Evolutionary conservation across 2,888 invertebrate species (phyloP), one percentile per base, ranked within the genome.

Genomic region (Vanessa cardui): DNA sequence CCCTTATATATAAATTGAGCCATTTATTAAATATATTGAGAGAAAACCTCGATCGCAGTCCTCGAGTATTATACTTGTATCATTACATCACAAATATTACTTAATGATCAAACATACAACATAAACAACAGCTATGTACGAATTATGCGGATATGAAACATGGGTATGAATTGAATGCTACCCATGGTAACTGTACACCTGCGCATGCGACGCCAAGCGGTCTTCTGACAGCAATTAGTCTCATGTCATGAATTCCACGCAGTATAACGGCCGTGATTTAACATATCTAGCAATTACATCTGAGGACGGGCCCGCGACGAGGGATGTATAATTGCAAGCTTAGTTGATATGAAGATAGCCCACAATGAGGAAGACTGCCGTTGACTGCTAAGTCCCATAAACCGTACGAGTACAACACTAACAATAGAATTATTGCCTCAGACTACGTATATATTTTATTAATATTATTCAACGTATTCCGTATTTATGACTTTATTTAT

Each of bases 141-240:
- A 31, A 39, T 39, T 39, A 39, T 39, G 56, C 33, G 39, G 33
- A 56, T 75, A 76, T 62, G 47, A 33, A 46, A 61, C 44, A 64
- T 33, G n/a, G 21, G 44, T 58, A 39, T 65, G 58, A 31, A 62
- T 50, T 52, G 26, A 45, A 49, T 31, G 72, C 81, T 80, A 77
- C 26, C 18, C 39, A 12, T 79, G 78, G 80, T 88, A 87, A 88
- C 81, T 80, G 85, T 80, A 83, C 81, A 76, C 75, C 80, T 83
- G 87, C 78, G 84, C 77, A 67, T 68, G 68, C 76, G 77, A 73
- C 78, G 90, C 87, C 89, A 86, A 82, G 87, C 89, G 77, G 87
- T 89, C 89, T 89, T 88, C 83, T 76, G 74, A 74, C 75, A 75
- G 77, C 85, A 81, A 88, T 87, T 87, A 87, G 84, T 84, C 79